Conservation (phyloP, 2,888 invertebrate species). For the Euzetes globulus region DNA sequence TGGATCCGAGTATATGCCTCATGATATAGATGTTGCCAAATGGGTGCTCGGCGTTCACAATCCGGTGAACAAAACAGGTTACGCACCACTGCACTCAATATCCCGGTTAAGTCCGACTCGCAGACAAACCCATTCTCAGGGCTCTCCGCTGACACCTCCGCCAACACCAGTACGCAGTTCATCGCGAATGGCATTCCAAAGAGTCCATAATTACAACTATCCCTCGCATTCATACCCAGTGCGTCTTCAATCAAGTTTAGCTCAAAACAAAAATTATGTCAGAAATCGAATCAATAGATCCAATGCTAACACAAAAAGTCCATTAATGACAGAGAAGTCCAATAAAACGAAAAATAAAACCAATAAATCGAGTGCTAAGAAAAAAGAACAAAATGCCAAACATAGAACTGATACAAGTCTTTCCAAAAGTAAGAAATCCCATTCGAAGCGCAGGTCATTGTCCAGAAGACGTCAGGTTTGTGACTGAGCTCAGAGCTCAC, state of each 20-base stretch:
- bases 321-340: background rate
- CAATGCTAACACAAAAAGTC: conserved; percentile 9
- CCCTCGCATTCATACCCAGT: background rate
- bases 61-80: background rate
- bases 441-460: conserved; percentile 20
- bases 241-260: background rate
- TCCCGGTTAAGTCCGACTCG: background rate
- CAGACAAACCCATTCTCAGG: background rate
- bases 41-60: conserved; percentile 2
- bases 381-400: background rate
- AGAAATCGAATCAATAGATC: background rate
- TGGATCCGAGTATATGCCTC: background rate
- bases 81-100: background rate
- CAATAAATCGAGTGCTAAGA: conserved; percentile 2
- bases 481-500: background rate
- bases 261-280: background rate
- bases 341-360: background rate
- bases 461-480: conserved; percentile 18
- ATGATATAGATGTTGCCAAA: conserved; percentile 14
- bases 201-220: background rate
- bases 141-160: background rate
- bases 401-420: conserved; percentile 4
- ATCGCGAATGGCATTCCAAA: conserved; percentile 4
- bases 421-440: background rate
- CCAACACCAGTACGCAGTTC: conserved; percentile 7